Base-by-base conservation (phyloP, 1,140 invertebrate genomes). In the Stegodyphus dumicola region DNA sequence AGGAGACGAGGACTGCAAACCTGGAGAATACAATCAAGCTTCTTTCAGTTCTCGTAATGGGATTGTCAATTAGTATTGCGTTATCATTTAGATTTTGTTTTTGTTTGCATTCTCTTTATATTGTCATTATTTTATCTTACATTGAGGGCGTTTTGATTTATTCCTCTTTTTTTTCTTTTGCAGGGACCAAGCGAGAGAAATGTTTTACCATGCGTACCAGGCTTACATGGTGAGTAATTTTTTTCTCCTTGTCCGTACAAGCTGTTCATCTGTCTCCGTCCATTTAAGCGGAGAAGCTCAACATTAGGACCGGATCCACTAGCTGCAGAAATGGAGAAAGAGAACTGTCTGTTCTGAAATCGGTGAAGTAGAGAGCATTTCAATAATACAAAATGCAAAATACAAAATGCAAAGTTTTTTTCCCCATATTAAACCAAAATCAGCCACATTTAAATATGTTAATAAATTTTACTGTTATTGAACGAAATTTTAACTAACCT, bases 141-240 rank as follows among this genome's bases (percentile, higher is more conserved):
- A 11, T 60, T 60, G 1, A 60, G 15, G 9, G 56, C 9, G 56
- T 60, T 11, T 11, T 60, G 56, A 60, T 33, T 33, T 67, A 67
- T 67, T n/a, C 17, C 17, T 67, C 1, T 67, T 51, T 51, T 84
- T 48, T 75, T 67, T 53, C 48, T 74, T 10, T 77, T 80, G n/a
- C 67, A 89, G 89, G 79, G 94, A 96, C 89, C 95, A 97, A 91
- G 95, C 96, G 2, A 92, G 94, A 54, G 92, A 94, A 83, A 97
- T 98, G 95, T 98, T 98, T 90, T 94, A 96, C 89, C 98, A 99
- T 93, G 97, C 96, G n/a, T 99, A 98, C 90, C 93, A 94, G 89
- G 95, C 96, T 33, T 99, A 99, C 88, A 99, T 99, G 97, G 94
- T 94, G 90, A 92, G 91, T 90, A 66, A 52, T 15, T 64, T 84